phyloP scores from a whole-genome alignment of 1,140 invertebrate species.

The Meloidogyne floridensis region DNA sequence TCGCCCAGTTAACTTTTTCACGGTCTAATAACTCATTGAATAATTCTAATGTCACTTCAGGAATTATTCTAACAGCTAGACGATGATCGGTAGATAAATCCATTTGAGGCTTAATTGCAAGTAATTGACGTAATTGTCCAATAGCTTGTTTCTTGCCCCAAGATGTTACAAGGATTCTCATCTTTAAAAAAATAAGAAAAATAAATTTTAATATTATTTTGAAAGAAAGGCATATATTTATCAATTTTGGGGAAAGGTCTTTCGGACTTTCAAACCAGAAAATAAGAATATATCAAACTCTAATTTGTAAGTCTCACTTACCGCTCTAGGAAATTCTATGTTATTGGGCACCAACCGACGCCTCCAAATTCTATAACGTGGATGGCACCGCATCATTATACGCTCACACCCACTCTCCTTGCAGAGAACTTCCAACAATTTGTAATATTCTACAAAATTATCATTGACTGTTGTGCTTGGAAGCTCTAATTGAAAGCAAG shows the following conservation, averaged over 20 bases:
- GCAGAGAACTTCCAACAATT: slow-evolving; percentile 14
- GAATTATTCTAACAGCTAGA: slow-evolving; percentile 12
- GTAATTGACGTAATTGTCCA: slow-evolving; percentile 1
- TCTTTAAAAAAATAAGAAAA: not conserved
- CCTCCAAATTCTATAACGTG: not conserved
- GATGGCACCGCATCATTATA: slow-evolving; percentile 21
- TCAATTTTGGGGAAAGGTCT: too few relatives aligned
- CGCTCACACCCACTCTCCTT: slow-evolving; percentile 21
- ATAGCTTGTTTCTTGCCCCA: slow-evolving; percentile 16
- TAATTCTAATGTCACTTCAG: slow-evolving; percentile 22
- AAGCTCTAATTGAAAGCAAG: not conserved
- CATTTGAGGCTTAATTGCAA: slow-evolving; percentile 25
- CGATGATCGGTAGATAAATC: not conserved
- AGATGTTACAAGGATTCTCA: slow-evolving; percentile 20
- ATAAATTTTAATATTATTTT: not conserved
- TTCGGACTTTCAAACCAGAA: not conserved
- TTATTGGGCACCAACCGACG: not conserved
- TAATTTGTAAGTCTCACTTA: not conserved
- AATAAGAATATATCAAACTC: not conserved
- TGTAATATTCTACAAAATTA: slow-evolving; percentile 22
- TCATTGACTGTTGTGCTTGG: slow-evolving; percentile 3
- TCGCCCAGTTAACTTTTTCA: not conserved
- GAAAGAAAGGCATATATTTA: too few relatives aligned
- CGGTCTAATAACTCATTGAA: not conserved
- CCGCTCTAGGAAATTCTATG: not conserved